Percentiles rank a stretch among this genome's conserved stretches.
Conservation (phyloP, 1,140 invertebrate genomes). For the Atta cephalotes region DNA sequence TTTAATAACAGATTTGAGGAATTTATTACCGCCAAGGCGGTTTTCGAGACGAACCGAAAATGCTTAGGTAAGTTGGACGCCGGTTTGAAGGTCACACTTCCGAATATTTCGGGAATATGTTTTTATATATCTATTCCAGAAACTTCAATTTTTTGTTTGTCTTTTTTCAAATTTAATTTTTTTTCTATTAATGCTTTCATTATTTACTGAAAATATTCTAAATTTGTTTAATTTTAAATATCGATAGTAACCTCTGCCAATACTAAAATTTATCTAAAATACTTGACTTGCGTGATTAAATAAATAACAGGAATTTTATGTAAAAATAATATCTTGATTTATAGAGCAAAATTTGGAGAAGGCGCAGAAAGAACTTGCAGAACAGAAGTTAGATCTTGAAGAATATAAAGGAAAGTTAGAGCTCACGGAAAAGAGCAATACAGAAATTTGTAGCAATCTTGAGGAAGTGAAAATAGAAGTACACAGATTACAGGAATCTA, state of each 20-base stretch:
- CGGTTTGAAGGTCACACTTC: conserved; percentile 9
- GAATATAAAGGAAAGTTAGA: conserved; percentile 88
- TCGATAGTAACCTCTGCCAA: background rate
- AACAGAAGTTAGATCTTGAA: conserved; percentile 88
- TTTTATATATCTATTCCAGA: background rate
- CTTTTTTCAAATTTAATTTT: background rate
- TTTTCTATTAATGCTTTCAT: background rate
- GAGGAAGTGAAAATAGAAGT: conserved; percentile 88
- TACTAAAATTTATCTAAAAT: background rate
- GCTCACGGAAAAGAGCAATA: conserved; percentile 88
- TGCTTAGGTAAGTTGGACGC: conserved; percentile 86
- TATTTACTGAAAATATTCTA: background rate
- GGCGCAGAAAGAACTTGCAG: conserved; percentile 87
- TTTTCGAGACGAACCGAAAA: conserved; percentile 88
- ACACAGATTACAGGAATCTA: conserved; percentile 88
- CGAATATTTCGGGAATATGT: background rate
- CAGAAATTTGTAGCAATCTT: conserved; percentile 88
- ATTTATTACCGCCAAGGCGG: conserved; percentile 90
- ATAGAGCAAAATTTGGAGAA: conserved; percentile 88
- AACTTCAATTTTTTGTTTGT: background rate
- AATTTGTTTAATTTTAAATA: background rate
- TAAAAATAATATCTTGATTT: conserved; percentile 65
- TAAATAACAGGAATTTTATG: background rate
- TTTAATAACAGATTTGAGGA: conserved; percentile 90
- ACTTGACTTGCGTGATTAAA: background rate